Evolutionary conservation across 35 echinoderm and acorn worm genomes (phyloP).

Genomic region (Diadema setosum): DNA sequence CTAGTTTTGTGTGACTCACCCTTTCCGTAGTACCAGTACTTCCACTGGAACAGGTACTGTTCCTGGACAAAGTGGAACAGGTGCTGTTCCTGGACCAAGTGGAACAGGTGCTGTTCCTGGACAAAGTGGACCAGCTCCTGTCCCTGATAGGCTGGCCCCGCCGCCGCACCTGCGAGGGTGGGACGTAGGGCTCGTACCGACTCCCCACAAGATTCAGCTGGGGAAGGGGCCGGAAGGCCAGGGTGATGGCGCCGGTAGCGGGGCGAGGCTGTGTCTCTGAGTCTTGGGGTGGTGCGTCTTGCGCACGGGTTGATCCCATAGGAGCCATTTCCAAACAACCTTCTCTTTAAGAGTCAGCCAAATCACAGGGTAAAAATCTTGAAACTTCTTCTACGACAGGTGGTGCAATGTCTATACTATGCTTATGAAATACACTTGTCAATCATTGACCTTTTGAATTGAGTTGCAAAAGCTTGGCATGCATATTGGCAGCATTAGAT

Average conservation of each 20-base stretch:
- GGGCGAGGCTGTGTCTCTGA: too few species aligned
- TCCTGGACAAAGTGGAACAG: not conserved
- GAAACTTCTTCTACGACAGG: too few species aligned
- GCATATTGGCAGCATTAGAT: too few species aligned
- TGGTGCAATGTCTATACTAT: too few species aligned
- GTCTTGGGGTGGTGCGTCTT: too few species aligned
- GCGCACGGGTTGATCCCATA: not conserved
- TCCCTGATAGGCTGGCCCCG: not conserved
- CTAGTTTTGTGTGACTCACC: not conserved
- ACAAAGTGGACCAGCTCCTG: not conserved
- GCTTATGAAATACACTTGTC: too few species aligned
- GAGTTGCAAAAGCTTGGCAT: too few species aligned
- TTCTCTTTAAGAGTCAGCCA: too few species aligned
- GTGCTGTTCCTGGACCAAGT: too few species aligned
- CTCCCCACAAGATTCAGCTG: not conserved
- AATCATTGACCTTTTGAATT: too few species aligned
- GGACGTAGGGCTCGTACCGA: slow-evolving; percentile 15
- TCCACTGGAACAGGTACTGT: not conserved
- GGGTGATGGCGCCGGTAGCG: not conserved
- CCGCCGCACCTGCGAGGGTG: not conserved
- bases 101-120: not conserved
- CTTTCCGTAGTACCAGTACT: not conserved
- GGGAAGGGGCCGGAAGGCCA: not conserved
- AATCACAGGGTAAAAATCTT: too few species aligned
- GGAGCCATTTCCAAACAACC: not conserved